Evolutionary conservation across 1,140 invertebrate genomes (phyloP).

Genomic region (Dendroctonus valens): DNA sequence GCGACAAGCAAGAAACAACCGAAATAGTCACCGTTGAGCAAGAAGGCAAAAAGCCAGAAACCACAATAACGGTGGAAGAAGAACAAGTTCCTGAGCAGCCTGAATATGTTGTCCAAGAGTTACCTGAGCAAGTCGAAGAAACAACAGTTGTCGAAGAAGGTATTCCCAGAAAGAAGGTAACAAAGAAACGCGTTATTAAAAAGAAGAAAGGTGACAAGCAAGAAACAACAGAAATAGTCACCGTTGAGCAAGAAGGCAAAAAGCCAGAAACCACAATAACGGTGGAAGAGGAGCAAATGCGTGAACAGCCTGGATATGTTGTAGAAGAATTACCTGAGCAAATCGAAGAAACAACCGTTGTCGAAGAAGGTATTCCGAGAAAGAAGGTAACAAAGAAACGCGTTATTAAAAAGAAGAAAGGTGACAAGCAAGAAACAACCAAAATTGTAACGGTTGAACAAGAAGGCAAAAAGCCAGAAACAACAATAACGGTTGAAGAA

Average conservation of each 20-base stretch:
- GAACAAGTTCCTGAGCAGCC: slow-evolving; percentile 40
- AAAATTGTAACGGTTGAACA: slow-evolving; percentile 49
- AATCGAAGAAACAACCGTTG: slow-evolving; percentile 43
- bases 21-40: slow-evolving; percentile 48
- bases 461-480: slow-evolving; percentile 45
- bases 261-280: slow-evolving; percentile 46
- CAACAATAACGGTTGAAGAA: slow-evolving; percentile 45
- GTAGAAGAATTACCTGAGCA: slow-evolving; percentile 50
- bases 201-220: slow-evolving; percentile 47
- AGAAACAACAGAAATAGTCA: slow-evolving; percentile 46
- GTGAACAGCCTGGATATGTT: slow-evolving; percentile 48
- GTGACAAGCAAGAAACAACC: slow-evolving; percentile 41
- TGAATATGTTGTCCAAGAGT: slow-evolving; percentile 30
- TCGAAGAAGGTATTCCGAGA: slow-evolving; percentile 46
- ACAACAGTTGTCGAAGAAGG: slow-evolving; percentile 40
- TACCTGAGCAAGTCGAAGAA: slow-evolving; percentile 39
- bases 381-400: slow-evolving; percentile 47
- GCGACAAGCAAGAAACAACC: slow-evolving; percentile 38
- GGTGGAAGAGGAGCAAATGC: slow-evolving; percentile 45
- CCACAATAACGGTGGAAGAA: slow-evolving; percentile 6
- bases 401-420: slow-evolving; percentile 42
- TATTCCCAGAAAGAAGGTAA: slow-evolving; percentile 38
- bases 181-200: slow-evolving; percentile 47
- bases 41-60: slow-evolving; percentile 41
- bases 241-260: slow-evolving; percentile 48